phyloP scores from a whole-genome alignment of 2,888 invertebrate genomes.

The Eremobia ochroleuca region DNA sequence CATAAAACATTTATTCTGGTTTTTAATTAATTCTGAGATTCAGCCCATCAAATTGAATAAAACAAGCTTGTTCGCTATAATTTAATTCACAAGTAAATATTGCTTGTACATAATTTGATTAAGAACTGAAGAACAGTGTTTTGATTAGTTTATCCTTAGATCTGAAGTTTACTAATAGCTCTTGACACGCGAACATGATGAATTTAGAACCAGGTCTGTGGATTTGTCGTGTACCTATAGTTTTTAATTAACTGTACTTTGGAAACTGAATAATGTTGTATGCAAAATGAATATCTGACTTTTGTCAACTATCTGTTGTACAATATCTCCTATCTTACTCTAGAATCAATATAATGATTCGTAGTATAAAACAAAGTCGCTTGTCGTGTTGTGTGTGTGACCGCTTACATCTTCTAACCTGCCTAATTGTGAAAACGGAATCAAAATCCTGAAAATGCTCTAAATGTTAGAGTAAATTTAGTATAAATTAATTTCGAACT shows the following conservation, averaged over 20 bases:
- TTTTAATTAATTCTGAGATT: constrained; percentile 65
- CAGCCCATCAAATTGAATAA: constrained; percentile 60
- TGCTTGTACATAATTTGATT: constrained; percentile 69
- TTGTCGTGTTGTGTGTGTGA: neutral
- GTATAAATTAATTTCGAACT: no score
- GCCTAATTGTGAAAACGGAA: no score
- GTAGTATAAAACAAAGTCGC: neutral
- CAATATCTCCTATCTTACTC: neutral
- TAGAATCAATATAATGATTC: no score
- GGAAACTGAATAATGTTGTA: neutral
- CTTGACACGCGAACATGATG: constrained; percentile 33
- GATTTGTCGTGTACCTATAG: neutral
- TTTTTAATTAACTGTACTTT: neutral
- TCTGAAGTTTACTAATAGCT: constrained; percentile 64
- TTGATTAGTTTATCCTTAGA: constrained; percentile 60
- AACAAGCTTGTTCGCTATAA: constrained; percentile 57
- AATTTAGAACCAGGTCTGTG: neutral
- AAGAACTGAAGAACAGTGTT: constrained; percentile 65
- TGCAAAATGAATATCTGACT: neutral
- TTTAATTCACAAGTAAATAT: constrained; percentile 70
- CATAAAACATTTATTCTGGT: constrained; percentile 43
- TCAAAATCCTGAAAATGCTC: no score
- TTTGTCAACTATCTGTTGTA: neutral
- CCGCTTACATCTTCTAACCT: neutral
- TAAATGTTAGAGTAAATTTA: no score